Evolutionary conservation across 2,113 vertebrate species (phyloP).

Genomic region (Merops nubicus): DNA sequence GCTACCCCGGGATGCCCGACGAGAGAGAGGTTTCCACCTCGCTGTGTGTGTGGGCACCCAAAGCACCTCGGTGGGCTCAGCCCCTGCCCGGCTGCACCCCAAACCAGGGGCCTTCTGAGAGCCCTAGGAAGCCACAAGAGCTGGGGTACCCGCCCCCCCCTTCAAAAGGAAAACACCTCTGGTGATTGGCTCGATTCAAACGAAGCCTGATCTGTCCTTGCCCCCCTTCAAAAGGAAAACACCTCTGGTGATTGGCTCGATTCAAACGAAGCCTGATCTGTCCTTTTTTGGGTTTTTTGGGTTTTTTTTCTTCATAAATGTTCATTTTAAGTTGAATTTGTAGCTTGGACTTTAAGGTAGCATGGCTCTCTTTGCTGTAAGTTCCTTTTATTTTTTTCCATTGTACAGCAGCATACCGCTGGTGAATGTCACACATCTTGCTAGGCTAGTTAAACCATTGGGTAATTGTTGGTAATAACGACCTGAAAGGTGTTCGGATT

Average conservation of each 20-base stretch:
- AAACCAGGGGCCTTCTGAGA: accelerated
- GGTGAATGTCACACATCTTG: conserved; percentile 93
- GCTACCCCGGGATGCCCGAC: background rate
- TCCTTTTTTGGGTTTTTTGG: conserved; percentile 34
- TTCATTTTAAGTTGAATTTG: conserved; percentile 83
- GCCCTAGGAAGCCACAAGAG: background rate
- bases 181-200: conserved; percentile 69
- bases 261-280: conserved; percentile 72
- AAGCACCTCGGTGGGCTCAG: background rate
- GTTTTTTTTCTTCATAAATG: conserved; percentile 58
- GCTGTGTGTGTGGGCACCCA: background rate
- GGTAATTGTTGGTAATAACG: conserved; percentile 86
- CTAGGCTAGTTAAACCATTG: conserved; percentile 90
- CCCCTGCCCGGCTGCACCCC: background rate
- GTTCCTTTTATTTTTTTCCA: conserved; percentile 77
- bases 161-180: background rate
- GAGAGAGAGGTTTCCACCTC: accelerated
- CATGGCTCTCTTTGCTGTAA: conserved; percentile 92
- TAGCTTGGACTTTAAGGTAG: conserved; percentile 99
- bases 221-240: background rate
- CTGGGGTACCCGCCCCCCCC: background rate
- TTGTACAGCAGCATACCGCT: conserved; percentile 87
- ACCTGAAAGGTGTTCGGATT: conserved; percentile 93
- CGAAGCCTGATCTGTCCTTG: conserved; percentile 70
- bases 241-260: conserved; percentile 45